Base-by-base conservation (phyloP, 2,797 vertebrate species). In the Enteromius trimaculatus region DNA sequence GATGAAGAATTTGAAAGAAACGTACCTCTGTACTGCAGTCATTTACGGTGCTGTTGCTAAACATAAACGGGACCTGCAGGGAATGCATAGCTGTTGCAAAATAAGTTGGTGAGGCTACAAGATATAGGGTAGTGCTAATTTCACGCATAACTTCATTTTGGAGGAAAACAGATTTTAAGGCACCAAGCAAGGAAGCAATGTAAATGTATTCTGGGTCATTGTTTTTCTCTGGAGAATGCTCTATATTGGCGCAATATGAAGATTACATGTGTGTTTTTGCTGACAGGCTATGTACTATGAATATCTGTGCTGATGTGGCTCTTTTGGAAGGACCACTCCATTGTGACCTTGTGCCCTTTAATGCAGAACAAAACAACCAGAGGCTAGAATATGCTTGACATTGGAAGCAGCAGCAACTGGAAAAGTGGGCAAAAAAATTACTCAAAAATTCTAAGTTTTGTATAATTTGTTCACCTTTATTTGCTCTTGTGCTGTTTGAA, bases 211-310 rank as follows among this genome's bases (percentile, higher is more conserved):
- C 11, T n/a, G 47, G 16, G 2, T 55, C 4, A 68, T 7, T 68
- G 77, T 47, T 55, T 69, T 47, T 53, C 47, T 66, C 16, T 42
- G 55, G 49, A 21, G n/a, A 10, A 39, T 42, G 58, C 69, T 79
- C 62, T 70, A 65, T 72, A 47, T 79, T 49, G 77, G 51, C 1
- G 17, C 65, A 65, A 44, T 53, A 39, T 65, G 34, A 69, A 90
- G 90, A 91, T 90, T 34, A 90, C 78, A 91, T 83, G 81, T 80
- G 65, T 88, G 85, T 47, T 68, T n/a, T 58, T n/a, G 79, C 51
- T 72, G 58, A 42, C 72, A 84, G 77, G 11, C 60, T 64, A 62
- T 74, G 23, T 76, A 85, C 90, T 93, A 90, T 89, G 89, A 90
- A 91, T 90, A 93, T 75, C 60, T 79, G 9, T 51, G 8, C 31